phyloP scores from a whole-genome alignment of 2,888 invertebrate genomes.

The Melieria omissa region DNA sequence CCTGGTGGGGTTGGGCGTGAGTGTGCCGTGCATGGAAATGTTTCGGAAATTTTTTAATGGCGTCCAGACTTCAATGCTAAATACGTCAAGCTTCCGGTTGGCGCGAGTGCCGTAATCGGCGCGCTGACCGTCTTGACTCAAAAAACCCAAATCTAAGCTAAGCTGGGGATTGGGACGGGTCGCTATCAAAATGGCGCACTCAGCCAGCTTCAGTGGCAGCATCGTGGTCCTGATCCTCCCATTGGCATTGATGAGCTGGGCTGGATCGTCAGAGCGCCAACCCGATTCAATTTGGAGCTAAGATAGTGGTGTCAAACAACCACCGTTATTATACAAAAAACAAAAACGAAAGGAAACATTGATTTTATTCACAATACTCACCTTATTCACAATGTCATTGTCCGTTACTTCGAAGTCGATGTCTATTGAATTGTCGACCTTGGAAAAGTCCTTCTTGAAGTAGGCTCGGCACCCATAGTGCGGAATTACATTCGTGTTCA shows the following conservation, averaged over 20 bases:
- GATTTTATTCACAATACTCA: conserved; percentile 55
- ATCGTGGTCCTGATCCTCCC: conserved; percentile 61
- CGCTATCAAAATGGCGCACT: conserved; percentile 57
- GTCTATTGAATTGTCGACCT: conserved; percentile 73
- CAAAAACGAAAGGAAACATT: too few relatives aligned
- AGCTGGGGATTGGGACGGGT: conserved; percentile 54
- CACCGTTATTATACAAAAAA: not conserved
- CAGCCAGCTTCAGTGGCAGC: conserved; percentile 57
- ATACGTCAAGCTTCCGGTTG: conserved; percentile 58
- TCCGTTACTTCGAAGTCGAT: conserved; percentile 73
- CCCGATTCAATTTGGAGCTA: conserved; percentile 60
- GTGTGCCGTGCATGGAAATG: conserved; percentile 63
- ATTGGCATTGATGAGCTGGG: conserved; percentile 67
- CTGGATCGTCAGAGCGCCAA: conserved; percentile 68
- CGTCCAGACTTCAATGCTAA: conserved; percentile 64
- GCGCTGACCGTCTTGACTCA: conserved; percentile 53
- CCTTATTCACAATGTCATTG: conserved; percentile 70
- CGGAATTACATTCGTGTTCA: conserved; percentile 73
- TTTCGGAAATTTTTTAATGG: conserved; percentile 63
- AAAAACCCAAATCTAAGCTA: conserved; percentile 56
- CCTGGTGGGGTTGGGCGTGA: conserved; percentile 47
- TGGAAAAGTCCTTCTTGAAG: conserved; percentile 77
- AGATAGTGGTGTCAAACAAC: not conserved
- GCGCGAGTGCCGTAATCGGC: conserved; percentile 61
- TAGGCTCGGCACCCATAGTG: conserved; percentile 75